phyloP scores from a whole-genome alignment of 1,140 invertebrate genomes.

The Phocides pigmalion region DNA sequence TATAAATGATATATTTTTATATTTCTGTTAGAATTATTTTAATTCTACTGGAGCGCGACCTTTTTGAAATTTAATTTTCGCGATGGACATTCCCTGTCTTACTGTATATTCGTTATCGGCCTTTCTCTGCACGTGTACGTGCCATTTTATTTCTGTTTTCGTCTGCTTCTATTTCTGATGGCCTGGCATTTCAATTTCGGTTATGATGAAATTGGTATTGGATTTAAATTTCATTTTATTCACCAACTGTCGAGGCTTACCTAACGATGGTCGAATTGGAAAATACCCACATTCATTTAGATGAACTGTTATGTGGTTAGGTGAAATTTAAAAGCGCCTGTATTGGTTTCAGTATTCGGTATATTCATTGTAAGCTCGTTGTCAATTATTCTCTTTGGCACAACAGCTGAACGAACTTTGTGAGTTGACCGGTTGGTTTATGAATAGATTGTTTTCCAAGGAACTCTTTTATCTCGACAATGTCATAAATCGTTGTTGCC shows the following conservation, averaged over 20 bases:
- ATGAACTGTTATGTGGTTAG: conserved; percentile 26
- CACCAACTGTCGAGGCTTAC: conserved; percentile 15
- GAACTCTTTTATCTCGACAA: conserved; percentile 14
- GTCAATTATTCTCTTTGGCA: not conserved
- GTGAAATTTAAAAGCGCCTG: conserved; percentile 15
- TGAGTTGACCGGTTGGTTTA: not conserved
- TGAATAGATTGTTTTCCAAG: not conserved
- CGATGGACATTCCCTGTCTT: not conserved
- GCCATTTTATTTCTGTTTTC: conserved; percentile 41
- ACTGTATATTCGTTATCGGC: not conserved
- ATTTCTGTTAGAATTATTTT: not conserved
- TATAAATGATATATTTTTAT: too few relatives aligned
- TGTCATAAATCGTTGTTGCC: conserved; percentile 42
- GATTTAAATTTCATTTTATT: conserved; percentile 33
- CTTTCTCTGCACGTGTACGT: not conserved
- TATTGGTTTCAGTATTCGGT: conserved; percentile 5
- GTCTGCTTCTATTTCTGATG: conserved; percentile 43
- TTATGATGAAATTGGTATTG: conserved; percentile 42
- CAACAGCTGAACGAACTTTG: not conserved
- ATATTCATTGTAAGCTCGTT: not conserved
- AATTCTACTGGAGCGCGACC: not conserved
- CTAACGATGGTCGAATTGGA: conserved; percentile 27
- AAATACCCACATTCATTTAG: conserved; percentile 32
- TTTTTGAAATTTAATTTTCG: not conserved
- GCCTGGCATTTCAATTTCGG: conserved; percentile 45